phyloP scores from a whole-genome alignment of 2,888 invertebrate species.

The Drosophila glabriapex region DNA sequence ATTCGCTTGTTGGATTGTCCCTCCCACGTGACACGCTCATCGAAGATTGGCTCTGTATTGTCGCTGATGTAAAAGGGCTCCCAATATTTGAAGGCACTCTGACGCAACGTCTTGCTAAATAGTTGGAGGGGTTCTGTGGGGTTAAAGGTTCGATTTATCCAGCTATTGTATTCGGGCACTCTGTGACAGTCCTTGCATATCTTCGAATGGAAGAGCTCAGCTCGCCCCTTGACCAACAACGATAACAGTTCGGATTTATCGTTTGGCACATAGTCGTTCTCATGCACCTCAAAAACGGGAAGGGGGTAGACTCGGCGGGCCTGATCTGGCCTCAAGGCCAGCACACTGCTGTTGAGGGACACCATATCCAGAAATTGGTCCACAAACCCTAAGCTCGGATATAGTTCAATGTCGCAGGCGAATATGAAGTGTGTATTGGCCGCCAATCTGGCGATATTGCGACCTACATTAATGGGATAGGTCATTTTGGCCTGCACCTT shows the following conservation, averaged over 20 bases:
- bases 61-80: slow-evolving; percentile 97
- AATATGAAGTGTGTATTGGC: slow-evolving; percentile 92
- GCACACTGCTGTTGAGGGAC: slow-evolving; percentile 88
- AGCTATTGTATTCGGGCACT: slow-evolving; percentile 57
- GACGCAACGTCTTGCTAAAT: slow-evolving; percentile 91
- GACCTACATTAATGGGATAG: slow-evolving; percentile 95
- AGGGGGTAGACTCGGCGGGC: slow-evolving; percentile 64
- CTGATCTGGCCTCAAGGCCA: slow-evolving; percentile 30
- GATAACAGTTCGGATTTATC: slow-evolving; percentile 68
- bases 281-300: slow-evolving; percentile 73
- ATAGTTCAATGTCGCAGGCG: slow-evolving; percentile 94
- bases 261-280: slow-evolving; percentile 58
- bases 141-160: slow-evolving; percentile 45
- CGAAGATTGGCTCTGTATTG: slow-evolving; percentile 93
- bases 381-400: slow-evolving; percentile 92
- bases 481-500: slow-evolving; percentile 88
- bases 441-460: slow-evolving; percentile 92
- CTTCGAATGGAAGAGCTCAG: slow-evolving; percentile 66
- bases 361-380: slow-evolving; percentile 93
- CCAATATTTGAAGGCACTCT: slow-evolving; percentile 90
- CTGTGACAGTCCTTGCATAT: slow-evolving; percentile 70
- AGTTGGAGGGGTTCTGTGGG: slow-evolving; percentile 50
- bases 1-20: slow-evolving; percentile 88
- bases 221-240: slow-evolving; percentile 46
- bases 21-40: slow-evolving; percentile 96